Base-by-base conservation (phyloP, 2,888 invertebrate species). In the Epinotia brunnichana region DNA sequence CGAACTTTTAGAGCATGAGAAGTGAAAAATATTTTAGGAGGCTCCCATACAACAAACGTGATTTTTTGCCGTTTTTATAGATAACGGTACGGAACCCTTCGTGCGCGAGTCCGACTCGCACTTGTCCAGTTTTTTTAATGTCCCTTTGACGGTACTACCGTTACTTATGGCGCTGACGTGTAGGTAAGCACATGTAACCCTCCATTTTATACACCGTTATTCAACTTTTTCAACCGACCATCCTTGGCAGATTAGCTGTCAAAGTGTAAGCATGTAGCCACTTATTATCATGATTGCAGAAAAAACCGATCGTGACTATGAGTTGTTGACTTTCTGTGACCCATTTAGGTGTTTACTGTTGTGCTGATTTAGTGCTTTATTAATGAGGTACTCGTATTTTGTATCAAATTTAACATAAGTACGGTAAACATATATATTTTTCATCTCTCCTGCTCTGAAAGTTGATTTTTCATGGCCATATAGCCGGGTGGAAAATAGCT, bases 221-320 rank as follows among this genome's bases (percentile, higher is more conserved):
- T 29, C 21, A 29, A 57, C 70, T 66, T 70, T 70, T 67, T 60
- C 41, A 54, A 29, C 61, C 15, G 56, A 35, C 53, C 63, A 63
- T 73, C 68, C 72, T 73, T 73, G 24, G 62, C 56, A 57, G 72
- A 72, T 68, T 57, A 69, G 68, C 73, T 73, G 73, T 73, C 73
- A 73, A 73, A 70, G 39, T 21, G 24, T 48, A 24, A 56, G 41
- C 68, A 29, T 59, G 57, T 69, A 73, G 24, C 62, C 63, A 73
- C 69, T 73, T 69, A 73, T 73, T 73, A 73, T 62, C 24, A 54
- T 66, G 63, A 63, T 73, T 69, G 61, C 54, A 54, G 63, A 57
- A 73, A 68, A 72, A 63, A 10, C 24, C 61, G 48, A 68, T 68
- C 56, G 73, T 73, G 73, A 69, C 73, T 41, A 53, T 19, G 19